Conservation (phyloP, 1,140 invertebrate genomes). For the Hestina assimilis region DNA sequence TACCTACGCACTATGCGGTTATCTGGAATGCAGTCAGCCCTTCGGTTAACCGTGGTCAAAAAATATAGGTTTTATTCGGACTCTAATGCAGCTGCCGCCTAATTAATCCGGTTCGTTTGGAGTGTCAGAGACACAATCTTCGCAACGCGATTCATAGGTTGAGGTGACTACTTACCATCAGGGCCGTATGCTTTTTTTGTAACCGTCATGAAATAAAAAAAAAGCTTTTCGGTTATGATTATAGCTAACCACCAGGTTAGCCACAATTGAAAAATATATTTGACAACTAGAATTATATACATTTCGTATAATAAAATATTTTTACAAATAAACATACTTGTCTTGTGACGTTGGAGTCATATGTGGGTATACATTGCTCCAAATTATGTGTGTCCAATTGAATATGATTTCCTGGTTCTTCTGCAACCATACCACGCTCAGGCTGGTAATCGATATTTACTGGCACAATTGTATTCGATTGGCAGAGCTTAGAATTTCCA, state of each 20-base stretch:
- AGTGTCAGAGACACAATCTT: neutral
- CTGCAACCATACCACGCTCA: constrained; percentile 3
- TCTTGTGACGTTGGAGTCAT: constrained; percentile 25
- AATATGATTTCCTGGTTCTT: constrained; percentile 8
- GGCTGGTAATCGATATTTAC: too few species aligned
- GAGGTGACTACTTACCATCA: too few species aligned
- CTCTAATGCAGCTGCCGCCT: too few species aligned
- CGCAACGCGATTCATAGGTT: neutral
- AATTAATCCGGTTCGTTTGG: too few species aligned
- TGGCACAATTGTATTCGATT: too few species aligned
- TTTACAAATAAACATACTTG: constrained; percentile 19
- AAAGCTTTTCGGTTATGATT: neutral
- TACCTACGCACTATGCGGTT: too few species aligned
- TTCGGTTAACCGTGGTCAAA: too few species aligned
- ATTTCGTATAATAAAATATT: neutral
- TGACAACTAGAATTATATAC: neutral
- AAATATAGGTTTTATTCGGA: too few species aligned
- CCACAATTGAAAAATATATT: neutral
- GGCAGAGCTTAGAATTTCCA: too few species aligned
- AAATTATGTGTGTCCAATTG: constrained; percentile 16
- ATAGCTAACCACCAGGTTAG: neutral
- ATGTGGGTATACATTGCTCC: constrained; percentile 22
- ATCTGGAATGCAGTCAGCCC: too few species aligned
- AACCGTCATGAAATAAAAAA: too few species aligned
- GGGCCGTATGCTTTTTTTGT: neutral